Conservation (phyloP, 1,140 invertebrate genomes). For the Drosophila sucinea region DNA sequence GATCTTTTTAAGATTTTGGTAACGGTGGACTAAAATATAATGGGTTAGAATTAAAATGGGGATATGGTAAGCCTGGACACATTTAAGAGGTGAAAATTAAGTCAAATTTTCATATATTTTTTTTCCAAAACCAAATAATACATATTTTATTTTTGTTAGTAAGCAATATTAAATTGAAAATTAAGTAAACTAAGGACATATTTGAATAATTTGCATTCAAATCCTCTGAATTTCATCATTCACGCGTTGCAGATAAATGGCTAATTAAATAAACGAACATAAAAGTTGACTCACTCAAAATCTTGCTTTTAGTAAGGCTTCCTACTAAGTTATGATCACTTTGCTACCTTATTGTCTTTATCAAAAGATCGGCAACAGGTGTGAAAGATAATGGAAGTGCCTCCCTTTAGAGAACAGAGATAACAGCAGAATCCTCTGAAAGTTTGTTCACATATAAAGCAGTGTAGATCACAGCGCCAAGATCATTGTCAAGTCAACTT, state of each 20-base stretch:
- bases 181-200: not conserved
- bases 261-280: not conserved
- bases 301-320: not conserved
- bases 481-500: slow-evolving; percentile 5
- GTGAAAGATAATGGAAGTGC: not conserved
- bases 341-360: slow-evolving; percentile 6
- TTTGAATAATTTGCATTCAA: not conserved
- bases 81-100: not conserved
- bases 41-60: not conserved
- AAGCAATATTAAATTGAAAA: not conserved
- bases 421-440: slow-evolving; percentile 9
- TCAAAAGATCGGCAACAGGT: slow-evolving; percentile 3
- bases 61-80: not conserved
- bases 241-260: not conserved
- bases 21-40: not conserved
- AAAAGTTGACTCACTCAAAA: not conserved
- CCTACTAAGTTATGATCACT: not conserved
- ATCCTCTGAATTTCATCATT: not conserved
- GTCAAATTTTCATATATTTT: not conserved
- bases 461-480: not conserved
- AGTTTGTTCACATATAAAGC: not conserved
- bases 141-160: not conserved
- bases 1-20: not conserved
- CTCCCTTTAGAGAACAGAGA: not conserved
- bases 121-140: no score